A percentile compares a stretch with the other conserved stretches of the same genome.
These are phyloP conservation scores for Lasiommata megera DNA, from an alignment of 2,888 invertebrate species.

Conservation along the genomic window DNA sequence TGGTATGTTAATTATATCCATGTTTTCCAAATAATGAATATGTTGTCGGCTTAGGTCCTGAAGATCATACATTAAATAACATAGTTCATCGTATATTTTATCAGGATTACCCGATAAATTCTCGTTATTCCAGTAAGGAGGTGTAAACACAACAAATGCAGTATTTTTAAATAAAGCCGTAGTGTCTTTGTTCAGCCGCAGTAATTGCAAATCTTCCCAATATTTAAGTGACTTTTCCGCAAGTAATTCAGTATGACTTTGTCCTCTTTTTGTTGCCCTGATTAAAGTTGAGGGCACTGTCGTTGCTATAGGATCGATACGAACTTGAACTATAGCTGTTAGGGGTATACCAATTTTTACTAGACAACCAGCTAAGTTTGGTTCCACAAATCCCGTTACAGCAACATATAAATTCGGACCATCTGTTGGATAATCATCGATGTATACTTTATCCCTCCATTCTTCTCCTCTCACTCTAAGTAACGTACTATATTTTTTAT, in stretches of 20 bases:
- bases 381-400: slow-evolving; percentile 73
- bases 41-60: slow-evolving; percentile 77
- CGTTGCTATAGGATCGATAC: slow-evolving; percentile 50
- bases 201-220: slow-evolving; percentile 63
- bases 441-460: slow-evolving; percentile 76
- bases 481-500: slow-evolving; percentile 70
- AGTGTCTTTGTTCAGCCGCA: slow-evolving; percentile 52
- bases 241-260: slow-evolving; percentile 61
- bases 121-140: slow-evolving; percentile 59
- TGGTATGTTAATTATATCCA: slow-evolving; percentile 61
- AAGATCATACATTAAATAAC: slow-evolving; percentile 75
- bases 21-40: slow-evolving; percentile 66
- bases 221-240: slow-evolving; percentile 53
- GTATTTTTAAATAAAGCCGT: slow-evolving; percentile 60
- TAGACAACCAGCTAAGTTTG: slow-evolving; percentile 51
- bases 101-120: slow-evolving; percentile 53
- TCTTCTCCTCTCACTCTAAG: slow-evolving; percentile 77
- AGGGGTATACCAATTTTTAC: slow-evolving; percentile 64
- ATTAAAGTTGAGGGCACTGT: slow-evolving; percentile 53
- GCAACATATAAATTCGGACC: slow-evolving; percentile 80
- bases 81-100: slow-evolving; percentile 75
- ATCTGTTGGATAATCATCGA: slow-evolving; percentile 76
- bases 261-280: slow-evolving; percentile 58
- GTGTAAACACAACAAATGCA: slow-evolving; percentile 67
- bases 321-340: slow-evolving; percentile 63